Evolutionary conservation across 2,797 vertebrate species (phyloP), one percentile per base, ranked within the genome.

Genomic region (Phyllotis vaccarum): DNA sequence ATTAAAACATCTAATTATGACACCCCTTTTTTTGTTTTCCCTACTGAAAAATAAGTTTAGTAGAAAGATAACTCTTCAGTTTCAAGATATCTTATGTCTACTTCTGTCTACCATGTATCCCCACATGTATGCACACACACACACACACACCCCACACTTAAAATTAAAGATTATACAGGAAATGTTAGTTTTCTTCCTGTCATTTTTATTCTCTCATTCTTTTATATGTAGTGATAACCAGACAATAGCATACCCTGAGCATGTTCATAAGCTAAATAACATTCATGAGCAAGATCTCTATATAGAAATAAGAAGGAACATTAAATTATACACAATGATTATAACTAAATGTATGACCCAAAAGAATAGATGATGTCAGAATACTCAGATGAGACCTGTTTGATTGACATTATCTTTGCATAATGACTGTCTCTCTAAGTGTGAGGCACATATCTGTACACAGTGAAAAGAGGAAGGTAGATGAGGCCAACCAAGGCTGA

Each of bases 1-100:
- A 97, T 95, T 94, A 89, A 97, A 90, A 43, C 12, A 94, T 62
- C 5, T 94, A 95, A 94, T 97, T 86, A 89, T 85, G 52, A 27
- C 83, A 43, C 75, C 83, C 75, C 83, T 78, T 90, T 58, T 11
- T 96, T 49, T 54, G 37, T 86, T 96, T 29, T 91, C 52, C n/a
- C 93, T 95, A 66, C 95, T 62, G 88, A 72, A 13, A 64, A 52
- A 56, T 96, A 58, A 29, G 12, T 58, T 29, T 22, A 34, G 49
- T 29, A 37, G n/a, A 70, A 21, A 21, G 8, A 56, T 56, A 10
- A 5, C 27, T 56, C 49, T 16, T 7, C 83, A 70, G 4, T 16
- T 54, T 22, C 24, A 70, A 4, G 31, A 22, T 12, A 86, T n/a
- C 31, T 19, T 6, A 52, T 24, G 12, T 3, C 5, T 0, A 5